Conservation (phyloP, 2,797 vertebrate species). For the Sarcophilus harrisii region DNA sequence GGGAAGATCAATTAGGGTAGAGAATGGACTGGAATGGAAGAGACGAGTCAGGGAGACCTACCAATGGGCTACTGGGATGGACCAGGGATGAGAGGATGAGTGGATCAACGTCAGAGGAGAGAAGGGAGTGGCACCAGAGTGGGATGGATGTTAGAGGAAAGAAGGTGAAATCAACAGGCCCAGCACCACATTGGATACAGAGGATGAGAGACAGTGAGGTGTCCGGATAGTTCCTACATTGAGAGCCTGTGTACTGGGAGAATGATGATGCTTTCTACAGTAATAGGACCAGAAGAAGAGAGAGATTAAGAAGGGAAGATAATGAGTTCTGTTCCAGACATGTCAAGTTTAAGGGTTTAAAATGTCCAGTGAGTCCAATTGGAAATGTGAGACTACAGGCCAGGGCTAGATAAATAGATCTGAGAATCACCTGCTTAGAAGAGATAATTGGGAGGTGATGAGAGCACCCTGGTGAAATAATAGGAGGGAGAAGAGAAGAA, state of each 20-base stretch:
- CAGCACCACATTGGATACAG: neutral
- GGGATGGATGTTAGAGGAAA: neutral
- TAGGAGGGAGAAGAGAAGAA: neutral
- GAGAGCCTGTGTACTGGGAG: neutral
- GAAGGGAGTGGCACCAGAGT: too few relatives aligned
- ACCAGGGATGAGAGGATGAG: neutral
- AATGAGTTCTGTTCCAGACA: neutral
- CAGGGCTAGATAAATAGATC: neutral
- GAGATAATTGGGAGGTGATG: neutral
- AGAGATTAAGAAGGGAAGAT: neutral
- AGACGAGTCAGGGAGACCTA: neutral
- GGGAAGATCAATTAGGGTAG: neutral
- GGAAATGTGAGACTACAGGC: neutral
- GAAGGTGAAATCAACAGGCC: neutral
- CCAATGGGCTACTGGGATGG: neutral
- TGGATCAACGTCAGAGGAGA: too few relatives aligned
- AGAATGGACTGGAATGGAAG: neutral
- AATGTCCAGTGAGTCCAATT: neutral
- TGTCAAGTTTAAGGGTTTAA: neutral
- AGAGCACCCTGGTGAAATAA: neutral
- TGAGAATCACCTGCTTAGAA: neutral
- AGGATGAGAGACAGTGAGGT: neutral
- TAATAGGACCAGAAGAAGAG: neutral
- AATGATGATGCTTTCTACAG: neutral
- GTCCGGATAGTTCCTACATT: neutral